Conservation (phyloP, 2,888 invertebrate species). For the Clunio marinus region DNA sequence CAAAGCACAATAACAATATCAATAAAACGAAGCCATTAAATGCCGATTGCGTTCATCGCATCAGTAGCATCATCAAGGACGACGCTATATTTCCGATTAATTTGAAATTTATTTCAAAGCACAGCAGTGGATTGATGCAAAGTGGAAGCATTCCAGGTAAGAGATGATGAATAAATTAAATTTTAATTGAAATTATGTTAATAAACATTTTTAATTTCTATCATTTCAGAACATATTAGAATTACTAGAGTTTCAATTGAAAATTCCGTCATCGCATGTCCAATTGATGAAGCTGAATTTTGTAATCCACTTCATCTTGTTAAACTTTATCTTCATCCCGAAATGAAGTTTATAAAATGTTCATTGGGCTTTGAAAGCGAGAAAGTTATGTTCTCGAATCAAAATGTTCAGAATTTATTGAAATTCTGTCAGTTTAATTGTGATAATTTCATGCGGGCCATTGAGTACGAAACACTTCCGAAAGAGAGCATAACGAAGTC, state of each 20-base stretch:
- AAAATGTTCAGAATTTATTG: slow-evolving; percentile 50
- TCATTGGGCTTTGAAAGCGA: slow-evolving; percentile 50
- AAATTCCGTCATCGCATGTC: slow-evolving; percentile 53
- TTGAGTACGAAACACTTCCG: slow-evolving; percentile 47
- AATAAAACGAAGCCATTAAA: slow-evolving; percentile 46
- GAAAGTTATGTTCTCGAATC: slow-evolving; percentile 50
- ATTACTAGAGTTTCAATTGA: slow-evolving; percentile 48
- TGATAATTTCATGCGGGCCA: slow-evolving; percentile 48
- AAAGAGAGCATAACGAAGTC: slow-evolving; percentile 47
- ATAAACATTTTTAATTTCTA: too few species aligned
- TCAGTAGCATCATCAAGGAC: slow-evolving; percentile 47
- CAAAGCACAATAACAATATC: slow-evolving; percentile 43
- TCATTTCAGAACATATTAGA: slow-evolving; percentile 49
- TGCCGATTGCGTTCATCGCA: slow-evolving; percentile 50
- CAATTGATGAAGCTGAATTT: slow-evolving; percentile 53
- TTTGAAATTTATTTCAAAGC: slow-evolving; percentile 47
- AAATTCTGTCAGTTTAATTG: slow-evolving; percentile 52
- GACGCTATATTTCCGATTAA: slow-evolving; percentile 47
- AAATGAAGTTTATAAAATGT: slow-evolving; percentile 49
- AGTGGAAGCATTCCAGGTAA: slow-evolving; percentile 36
- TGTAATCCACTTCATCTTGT: slow-evolving; percentile 52
- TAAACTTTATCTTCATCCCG: slow-evolving; percentile 52
- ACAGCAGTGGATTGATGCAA: slow-evolving; percentile 40
- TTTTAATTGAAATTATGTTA: not conserved
- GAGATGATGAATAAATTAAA: not conserved